These are phyloP conservation scores for Pelvicachromis taeniatus DNA, from an alignment of 2,113 vertebrate genomes.

Conservation along the genomic window DNA sequence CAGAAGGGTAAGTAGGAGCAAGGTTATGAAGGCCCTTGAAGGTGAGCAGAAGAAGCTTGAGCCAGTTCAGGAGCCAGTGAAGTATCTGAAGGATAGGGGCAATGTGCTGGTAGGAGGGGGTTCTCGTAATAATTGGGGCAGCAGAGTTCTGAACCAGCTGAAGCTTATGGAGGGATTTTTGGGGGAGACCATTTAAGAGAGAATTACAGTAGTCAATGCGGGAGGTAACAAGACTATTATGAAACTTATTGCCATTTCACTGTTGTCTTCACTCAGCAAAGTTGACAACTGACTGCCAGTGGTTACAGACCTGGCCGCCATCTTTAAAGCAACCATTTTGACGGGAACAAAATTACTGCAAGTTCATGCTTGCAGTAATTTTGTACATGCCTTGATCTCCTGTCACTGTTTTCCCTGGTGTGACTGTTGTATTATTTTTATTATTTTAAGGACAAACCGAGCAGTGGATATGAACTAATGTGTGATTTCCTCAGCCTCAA, in stretches of 20 bases:
- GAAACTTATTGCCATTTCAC: neutral
- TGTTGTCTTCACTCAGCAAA: neutral
- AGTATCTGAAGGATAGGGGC: neutral
- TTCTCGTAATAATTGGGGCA: neutral
- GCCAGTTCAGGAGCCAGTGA: neutral
- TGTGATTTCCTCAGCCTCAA: neutral
- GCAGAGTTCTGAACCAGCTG: neutral
- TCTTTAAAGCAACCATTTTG: neutral
- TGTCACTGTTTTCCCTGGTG: neutral
- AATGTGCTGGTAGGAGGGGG: neutral
- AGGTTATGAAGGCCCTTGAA: neutral
- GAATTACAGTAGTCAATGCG: no score
- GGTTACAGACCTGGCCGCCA: neutral
- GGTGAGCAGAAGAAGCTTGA: neutral
- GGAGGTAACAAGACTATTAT: neutral
- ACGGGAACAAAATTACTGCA: neutral
- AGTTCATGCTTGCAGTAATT: neutral
- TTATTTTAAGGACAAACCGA: neutral
- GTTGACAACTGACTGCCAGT: neutral
- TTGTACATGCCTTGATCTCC: neutral
- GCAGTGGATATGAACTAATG: neutral
- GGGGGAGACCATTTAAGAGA: no score
- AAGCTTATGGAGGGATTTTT: no score
- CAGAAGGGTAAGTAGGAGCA: no score
- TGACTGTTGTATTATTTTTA: neutral